phyloP scores from a whole-genome alignment of 2,888 invertebrate species.

The Netelia inedita region DNA sequence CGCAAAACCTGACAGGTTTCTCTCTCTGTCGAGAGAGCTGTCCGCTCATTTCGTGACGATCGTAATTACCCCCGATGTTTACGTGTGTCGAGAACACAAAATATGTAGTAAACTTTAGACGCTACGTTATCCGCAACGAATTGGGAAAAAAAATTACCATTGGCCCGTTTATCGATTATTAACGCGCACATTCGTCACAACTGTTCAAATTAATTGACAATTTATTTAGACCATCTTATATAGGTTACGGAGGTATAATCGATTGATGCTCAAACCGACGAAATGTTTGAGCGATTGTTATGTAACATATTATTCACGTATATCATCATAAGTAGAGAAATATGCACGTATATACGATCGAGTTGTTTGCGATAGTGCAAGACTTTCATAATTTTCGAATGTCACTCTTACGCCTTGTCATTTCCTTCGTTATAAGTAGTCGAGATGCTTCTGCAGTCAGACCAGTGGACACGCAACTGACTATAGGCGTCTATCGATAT shows the following conservation, averaged over 20 bases:
- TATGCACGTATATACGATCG: neutral
- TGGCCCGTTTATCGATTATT: neutral
- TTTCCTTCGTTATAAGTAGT: constrained; percentile 19
- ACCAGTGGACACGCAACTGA: constrained; percentile 11
- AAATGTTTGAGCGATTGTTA: constrained; percentile 34
- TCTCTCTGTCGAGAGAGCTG: constrained; percentile 17
- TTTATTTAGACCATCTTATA: too few relatives aligned
- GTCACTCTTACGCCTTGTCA: neutral
- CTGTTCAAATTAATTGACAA: neutral
- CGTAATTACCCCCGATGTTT: constrained; percentile 26
- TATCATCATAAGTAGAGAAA: neutral
- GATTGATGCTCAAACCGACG: neutral
- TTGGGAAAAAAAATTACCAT: neutral
- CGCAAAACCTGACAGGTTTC: neutral
- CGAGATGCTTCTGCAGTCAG: constrained; percentile 30
- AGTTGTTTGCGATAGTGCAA: neutral
- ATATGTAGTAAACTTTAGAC: neutral
- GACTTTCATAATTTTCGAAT: constrained; percentile 13
- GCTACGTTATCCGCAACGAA: neutral
- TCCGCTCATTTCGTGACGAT: constrained; percentile 24
- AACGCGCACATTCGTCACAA: neutral
- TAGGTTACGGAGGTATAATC: too few relatives aligned
- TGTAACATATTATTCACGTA: neutral
- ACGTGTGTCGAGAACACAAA: neutral
- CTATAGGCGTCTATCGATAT: neutral